These are phyloP conservation scores for Malacosoma neustria DNA, from an alignment of 2,888 invertebrate species.

Conservation along the genomic window DNA sequence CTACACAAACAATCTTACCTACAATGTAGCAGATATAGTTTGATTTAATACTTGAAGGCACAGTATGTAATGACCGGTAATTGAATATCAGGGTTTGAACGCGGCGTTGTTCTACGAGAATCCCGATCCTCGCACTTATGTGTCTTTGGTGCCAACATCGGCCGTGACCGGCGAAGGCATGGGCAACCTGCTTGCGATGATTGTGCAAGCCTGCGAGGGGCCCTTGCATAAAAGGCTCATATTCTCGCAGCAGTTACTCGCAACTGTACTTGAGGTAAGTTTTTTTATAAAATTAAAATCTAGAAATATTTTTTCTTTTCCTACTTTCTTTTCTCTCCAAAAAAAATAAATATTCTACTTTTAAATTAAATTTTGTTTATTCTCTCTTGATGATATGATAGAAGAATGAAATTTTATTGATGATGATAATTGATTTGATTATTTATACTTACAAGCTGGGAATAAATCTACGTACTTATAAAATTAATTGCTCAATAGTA, in stretches of 20 bases:
- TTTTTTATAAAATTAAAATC: background rate
- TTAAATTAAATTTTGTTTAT: background rate
- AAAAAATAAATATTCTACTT: too few relatives aligned
- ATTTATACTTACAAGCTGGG: too few relatives aligned
- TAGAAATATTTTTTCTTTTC: conserved; percentile 1
- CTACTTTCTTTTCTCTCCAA: too few relatives aligned
- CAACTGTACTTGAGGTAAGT: conserved; percentile 81
- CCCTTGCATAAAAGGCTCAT: conserved; percentile 91
- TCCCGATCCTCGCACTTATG: conserved; percentile 93
- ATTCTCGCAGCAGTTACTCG: conserved; percentile 94
- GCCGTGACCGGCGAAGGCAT: conserved; percentile 98
- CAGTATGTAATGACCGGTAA: background rate
- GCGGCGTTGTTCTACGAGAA: conserved; percentile 97
- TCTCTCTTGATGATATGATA: background rate
- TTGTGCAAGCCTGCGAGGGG: conserved; percentile 94
- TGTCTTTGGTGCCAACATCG: conserved; percentile 97
- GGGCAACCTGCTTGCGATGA: conserved; percentile 96
- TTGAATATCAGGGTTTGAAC: conserved; percentile 83
- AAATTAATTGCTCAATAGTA: too few relatives aligned
- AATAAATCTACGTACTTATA: too few relatives aligned
- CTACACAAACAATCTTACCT: too few relatives aligned
- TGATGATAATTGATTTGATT: too few relatives aligned
- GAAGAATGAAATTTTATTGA: background rate
- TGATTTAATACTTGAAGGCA: too few relatives aligned
- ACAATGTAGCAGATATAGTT: too few relatives aligned